Evolutionary conservation across 2,797 vertebrate genomes (phyloP).

Genomic region (Pseudomugil tenellus): DNA sequence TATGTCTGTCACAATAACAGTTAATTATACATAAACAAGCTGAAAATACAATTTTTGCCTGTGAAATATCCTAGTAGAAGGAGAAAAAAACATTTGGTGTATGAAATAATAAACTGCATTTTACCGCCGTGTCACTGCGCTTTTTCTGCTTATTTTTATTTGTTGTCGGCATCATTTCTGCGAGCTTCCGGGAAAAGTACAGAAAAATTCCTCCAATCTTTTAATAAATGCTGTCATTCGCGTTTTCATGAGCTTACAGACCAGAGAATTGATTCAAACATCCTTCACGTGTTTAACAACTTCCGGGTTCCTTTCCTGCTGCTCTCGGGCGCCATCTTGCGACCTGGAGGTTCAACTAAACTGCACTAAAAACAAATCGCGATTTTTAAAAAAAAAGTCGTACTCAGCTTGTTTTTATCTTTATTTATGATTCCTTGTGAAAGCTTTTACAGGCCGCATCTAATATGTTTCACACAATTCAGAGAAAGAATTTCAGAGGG

Average conservation of each 20-base stretch:
- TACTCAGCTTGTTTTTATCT: no score
- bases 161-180: constrained; percentile 50
- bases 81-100: neutral
- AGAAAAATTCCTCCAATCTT: neutral
- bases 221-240: rapidly evolving
- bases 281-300: constrained; percentile 2
- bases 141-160: constrained; percentile 55
- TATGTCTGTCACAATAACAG: no score
- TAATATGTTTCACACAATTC: no score
- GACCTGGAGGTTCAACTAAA: constrained; percentile 26
- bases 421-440: no score
- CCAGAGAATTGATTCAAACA: constrained; percentile 32
- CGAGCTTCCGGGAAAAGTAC: neutral
- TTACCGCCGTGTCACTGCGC: constrained; percentile 74
- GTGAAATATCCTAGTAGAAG: no score
- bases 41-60: no score
- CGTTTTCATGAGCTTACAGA: rapidly evolving
- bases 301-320: constrained; percentile 8
- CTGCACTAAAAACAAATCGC: no score
- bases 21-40: no score
- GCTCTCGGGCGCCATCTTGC: constrained; percentile 25
- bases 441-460: no score
- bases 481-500: no score
- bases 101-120: neutral
- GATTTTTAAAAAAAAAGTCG: no score